Percentiles rank a stretch among this genome's conserved stretches.
These are phyloP conservation scores for Linurgus olivaceus DNA, from an alignment of 2,797 vertebrate genomes.

Conservation along the genomic window DNA sequence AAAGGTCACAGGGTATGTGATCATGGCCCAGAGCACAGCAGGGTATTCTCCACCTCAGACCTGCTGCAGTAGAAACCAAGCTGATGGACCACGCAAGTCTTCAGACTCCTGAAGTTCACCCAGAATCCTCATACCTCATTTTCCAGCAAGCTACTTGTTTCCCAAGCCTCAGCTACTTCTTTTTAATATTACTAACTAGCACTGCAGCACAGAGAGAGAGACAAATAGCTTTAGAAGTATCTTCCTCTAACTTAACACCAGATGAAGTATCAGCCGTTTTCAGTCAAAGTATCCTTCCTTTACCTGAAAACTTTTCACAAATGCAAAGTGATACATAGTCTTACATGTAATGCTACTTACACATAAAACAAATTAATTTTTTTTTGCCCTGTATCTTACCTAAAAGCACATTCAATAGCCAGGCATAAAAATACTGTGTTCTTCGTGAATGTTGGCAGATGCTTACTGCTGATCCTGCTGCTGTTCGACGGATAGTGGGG, in stretches of 20 bases:
- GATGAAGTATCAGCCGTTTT: not conserved
- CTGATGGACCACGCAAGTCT: not conserved
- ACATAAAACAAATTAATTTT: not conserved
- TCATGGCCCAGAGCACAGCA: not conserved
- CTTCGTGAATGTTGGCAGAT: constrained; percentile 94
- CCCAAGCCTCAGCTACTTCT: not conserved
- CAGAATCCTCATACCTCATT: not conserved
- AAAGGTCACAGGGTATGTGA: not conserved
- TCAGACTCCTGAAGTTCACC: not conserved
- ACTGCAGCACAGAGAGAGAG: not conserved
- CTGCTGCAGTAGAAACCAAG: not conserved
- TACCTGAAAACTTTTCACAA: not conserved
- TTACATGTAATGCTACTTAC: not conserved
- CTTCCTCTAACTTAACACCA: not conserved
- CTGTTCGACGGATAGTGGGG: constrained; percentile 91
- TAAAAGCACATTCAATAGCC: constrained; percentile 93
- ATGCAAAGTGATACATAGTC: not conserved
- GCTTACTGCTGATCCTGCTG: constrained; percentile 88
- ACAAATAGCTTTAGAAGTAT: not conserved
- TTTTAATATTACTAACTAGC: not conserved
- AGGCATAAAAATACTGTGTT: constrained; percentile 93
- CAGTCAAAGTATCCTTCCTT: not conserved
- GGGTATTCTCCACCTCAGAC: not conserved
- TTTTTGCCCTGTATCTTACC: constrained; percentile 73
- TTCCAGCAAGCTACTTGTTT: not conserved